Evolutionary conservation across 2,888 invertebrate genomes (phyloP), one percentile per base, ranked within the genome.

Genomic region (Bedellia somnulentella): DNA sequence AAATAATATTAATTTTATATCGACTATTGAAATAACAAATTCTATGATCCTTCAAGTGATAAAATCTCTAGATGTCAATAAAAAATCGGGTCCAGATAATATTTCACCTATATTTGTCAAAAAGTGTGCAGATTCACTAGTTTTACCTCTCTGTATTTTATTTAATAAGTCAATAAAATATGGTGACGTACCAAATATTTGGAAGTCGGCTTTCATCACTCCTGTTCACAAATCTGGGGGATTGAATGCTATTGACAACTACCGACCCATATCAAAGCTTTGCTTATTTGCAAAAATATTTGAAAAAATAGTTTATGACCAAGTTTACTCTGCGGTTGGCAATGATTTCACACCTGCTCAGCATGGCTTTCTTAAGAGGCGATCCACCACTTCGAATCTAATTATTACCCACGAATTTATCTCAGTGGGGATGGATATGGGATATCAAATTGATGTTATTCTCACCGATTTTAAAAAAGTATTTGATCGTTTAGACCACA

Each of bases 381-480:
- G 27, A 10, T 26, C 27, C 4, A 26, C 5, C 15, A 18, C 21
- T 8, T 18, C 21, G 6, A 18, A 18, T 18, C 9, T 18, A 18
- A 8, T 18, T 8, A 18, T 26, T 10, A 2, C 27, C 2, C 12
- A 10, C 15, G 14, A 26, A 10, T 26, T 9, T 26, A 26, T 26
- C 5, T 14, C 27, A 1, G 8, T 8, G 6, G 2, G 6, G 6
- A 26, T 27, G 27, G 16, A 27, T 10, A 5, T 3, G 4, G 5
- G 10, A 9, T n/a, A 5, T 15, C 26, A 26, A 26, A 2, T 26
- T 1, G 27, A 14, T 26, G 24, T 24, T 10, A 26, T 26, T 2
- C 15, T 10, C 10, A 26, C 27, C 15, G 27, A 26, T 26, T 26
- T 14, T 15, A 26, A 15, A 9, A 29, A 29, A 29, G 15, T 9